A percentile compares a stretch with the other conserved stretches of the same genome.
Conservation (phyloP, 2,797 vertebrate species). For the Acipenser oxyrinchus region DNA sequence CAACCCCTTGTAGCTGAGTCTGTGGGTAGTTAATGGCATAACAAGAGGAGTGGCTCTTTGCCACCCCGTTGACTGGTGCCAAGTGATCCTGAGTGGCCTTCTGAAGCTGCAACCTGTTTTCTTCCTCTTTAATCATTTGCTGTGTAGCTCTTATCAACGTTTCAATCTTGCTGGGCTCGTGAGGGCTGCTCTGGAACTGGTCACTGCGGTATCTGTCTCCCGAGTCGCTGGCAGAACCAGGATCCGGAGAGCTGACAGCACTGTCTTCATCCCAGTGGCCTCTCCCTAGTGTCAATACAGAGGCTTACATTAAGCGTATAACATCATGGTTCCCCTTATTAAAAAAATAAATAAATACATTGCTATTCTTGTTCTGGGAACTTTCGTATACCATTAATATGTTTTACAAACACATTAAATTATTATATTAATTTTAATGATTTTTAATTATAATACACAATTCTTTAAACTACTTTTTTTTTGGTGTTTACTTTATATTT, state of each 20-base stretch:
- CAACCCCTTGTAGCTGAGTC: slow-evolving; percentile 59
- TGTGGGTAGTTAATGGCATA: slow-evolving; percentile 70
- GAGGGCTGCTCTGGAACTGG: slow-evolving; percentile 73
- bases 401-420: too few species aligned
- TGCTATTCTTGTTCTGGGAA: too few species aligned
- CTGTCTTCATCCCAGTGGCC: slow-evolving; percentile 93
- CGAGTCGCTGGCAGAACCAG: slow-evolving; percentile 86
- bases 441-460: too few species aligned
- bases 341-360: too few species aligned
- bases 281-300: slow-evolving; percentile 53
- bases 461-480: too few species aligned
- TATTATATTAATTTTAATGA: too few species aligned
- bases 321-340: too few species aligned
- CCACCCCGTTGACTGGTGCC: slow-evolving; percentile 70
- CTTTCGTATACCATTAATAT: too few species aligned
- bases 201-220: slow-evolving; percentile 76
- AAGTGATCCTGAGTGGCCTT: slow-evolving; percentile 64
- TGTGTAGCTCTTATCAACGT: slow-evolving; percentile 88
- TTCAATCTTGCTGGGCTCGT: slow-evolving; percentile 90
- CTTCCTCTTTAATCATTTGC: slow-evolving; percentile 97
- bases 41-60: slow-evolving; percentile 70
- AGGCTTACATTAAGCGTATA: too few species aligned
- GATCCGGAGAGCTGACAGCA: slow-evolving; percentile 86
- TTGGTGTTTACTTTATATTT: too few species aligned
- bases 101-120: slow-evolving; percentile 70